Evolutionary conservation across 2,888 invertebrate species (phyloP).

Genomic region (Epinotia brunnichana): DNA sequence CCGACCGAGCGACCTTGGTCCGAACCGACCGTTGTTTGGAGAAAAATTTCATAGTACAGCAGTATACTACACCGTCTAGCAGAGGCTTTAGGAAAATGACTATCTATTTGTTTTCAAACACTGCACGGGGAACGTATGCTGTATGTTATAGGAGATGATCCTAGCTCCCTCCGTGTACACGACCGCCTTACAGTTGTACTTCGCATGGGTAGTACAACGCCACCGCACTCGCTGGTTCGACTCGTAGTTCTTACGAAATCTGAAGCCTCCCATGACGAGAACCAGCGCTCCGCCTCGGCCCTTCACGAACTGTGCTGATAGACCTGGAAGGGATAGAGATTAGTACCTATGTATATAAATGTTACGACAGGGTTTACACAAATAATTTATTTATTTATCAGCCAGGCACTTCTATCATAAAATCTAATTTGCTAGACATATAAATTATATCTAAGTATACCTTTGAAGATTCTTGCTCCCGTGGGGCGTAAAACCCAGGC

Average conservation of each 20-base stretch:
- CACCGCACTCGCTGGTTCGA: conserved; percentile 47
- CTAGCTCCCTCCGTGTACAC: conserved; percentile 50
- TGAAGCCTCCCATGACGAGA: conserved; percentile 46
- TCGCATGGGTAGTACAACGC: conserved; percentile 56
- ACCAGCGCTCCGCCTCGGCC: conserved; percentile 47
- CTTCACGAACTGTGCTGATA: conserved; percentile 46
- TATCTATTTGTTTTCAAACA: conserved; percentile 2
- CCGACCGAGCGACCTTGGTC: too few relatives aligned
- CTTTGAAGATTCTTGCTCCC: too few relatives aligned
- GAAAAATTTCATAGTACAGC: too few relatives aligned
- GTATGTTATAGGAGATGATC: conserved; percentile 36
- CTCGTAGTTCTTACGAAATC: conserved; percentile 47
- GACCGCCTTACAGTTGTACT: conserved; percentile 53
- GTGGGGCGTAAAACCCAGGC: too few relatives aligned
- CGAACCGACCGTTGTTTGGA: too few relatives aligned
- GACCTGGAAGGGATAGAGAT: conserved; percentile 9
- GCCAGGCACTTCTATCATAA: too few relatives aligned
- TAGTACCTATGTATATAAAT: not conserved
- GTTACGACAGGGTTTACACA: not conserved
- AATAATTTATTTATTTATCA: too few relatives aligned
- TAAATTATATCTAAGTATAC: too few relatives aligned
- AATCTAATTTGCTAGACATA: too few relatives aligned
- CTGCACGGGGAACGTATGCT: conserved; percentile 24
- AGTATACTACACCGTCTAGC: too few relatives aligned
- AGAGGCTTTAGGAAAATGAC: too few relatives aligned